A percentile compares a stretch with the other conserved stretches of the same genome.
Evolutionary conservation across 2,113 vertebrate species (phyloP).

Genomic region (Gobius niger): DNA sequence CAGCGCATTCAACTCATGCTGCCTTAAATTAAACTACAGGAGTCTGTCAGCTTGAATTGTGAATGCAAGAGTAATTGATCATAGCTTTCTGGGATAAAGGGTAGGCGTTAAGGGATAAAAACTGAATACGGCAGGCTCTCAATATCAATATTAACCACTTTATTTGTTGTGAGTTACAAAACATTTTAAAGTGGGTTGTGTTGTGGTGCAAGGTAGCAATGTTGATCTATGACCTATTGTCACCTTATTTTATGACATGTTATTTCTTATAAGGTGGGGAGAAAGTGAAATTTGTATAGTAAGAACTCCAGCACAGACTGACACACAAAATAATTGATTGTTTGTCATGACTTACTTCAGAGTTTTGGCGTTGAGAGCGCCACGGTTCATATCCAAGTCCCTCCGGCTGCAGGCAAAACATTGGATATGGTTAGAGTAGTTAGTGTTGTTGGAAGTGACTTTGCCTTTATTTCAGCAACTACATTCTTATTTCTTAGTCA

Average conservation of each 20-base stretch:
- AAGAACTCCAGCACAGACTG: not conserved
- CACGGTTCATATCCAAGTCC: conserved; percentile 94
- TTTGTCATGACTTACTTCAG: conserved; percentile 80
- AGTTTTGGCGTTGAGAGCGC: conserved; percentile 91
- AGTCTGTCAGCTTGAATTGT: not conserved
- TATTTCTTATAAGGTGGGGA: no score
- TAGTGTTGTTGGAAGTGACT: not conserved
- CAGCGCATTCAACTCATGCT: not conserved
- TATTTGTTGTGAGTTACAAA: not conserved
- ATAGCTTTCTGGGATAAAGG: no score
- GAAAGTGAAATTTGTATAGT: no score
- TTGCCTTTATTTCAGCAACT: not conserved
- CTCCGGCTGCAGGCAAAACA: conserved; percentile 80
- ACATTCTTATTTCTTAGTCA: no score
- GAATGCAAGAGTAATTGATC: not conserved
- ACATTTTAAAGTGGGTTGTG: not conserved
- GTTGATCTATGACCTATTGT: no score
- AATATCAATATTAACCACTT: not conserved
- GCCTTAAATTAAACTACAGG: no score
- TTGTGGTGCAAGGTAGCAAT: no score
- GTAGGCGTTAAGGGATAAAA: not conserved
- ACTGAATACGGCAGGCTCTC: not conserved
- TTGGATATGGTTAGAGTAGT: not conserved
- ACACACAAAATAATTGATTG: not conserved
- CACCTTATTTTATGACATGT: no score